phyloP scores from a whole-genome alignment of 2,113 vertebrate species.

The Petromus typicus region DNA sequence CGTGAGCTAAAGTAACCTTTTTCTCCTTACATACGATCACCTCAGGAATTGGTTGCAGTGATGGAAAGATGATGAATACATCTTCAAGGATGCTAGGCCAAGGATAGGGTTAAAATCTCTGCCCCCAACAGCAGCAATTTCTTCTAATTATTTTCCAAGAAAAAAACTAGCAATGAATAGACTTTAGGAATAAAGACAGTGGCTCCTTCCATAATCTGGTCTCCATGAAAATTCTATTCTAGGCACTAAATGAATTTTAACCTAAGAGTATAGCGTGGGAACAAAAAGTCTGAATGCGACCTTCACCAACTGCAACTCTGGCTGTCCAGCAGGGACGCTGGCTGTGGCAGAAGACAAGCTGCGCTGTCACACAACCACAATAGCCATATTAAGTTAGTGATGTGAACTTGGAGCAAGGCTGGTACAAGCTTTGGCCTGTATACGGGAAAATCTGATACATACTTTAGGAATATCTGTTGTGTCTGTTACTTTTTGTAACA shows the following conservation, averaged over 20 bases:
- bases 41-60: background rate
- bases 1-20: background rate
- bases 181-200: background rate
- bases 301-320: rapidly evolving
- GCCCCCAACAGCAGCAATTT: background rate
- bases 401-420: background rate
- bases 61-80: background rate
- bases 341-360: background rate
- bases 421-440: background rate
- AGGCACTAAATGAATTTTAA: background rate
- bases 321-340: background rate
- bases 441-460: background rate
- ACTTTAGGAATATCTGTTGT: background rate
- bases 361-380: background rate
- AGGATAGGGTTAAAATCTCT: background rate
- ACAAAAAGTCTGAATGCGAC: background rate
- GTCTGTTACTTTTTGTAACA: background rate
- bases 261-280: background rate
- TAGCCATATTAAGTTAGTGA: background rate
- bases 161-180: background rate
- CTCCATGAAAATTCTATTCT: background rate
- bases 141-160: background rate
- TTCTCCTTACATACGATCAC: background rate
- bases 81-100: background rate
- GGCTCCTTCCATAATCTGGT: background rate